A percentile compares a stretch with the other conserved stretches of the same genome.
phyloP scores from a whole-genome alignment of 2,797 vertebrate species.

The Xenops minutus region DNA sequence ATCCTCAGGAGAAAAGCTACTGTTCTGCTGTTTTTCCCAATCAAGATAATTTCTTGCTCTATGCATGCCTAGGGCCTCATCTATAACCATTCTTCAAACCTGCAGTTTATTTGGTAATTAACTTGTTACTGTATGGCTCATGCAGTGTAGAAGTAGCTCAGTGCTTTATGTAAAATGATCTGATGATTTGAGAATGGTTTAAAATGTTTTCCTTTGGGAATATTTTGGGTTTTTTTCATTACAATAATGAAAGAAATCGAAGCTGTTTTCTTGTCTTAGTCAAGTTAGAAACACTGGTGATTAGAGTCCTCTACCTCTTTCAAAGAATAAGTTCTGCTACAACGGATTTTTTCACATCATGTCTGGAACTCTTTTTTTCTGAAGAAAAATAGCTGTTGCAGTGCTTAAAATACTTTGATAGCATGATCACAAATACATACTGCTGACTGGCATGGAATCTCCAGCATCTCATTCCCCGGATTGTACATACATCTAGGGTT shows the following conservation, averaged over 20 bases:
- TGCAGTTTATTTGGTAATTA: background rate
- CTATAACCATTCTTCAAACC: background rate
- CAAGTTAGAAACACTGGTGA: background rate
- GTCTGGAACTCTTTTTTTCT: background rate
- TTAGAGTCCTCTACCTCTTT: background rate
- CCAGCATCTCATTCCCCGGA: background rate
- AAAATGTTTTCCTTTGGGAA: background rate
- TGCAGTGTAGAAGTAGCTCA: background rate
- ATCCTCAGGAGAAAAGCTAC: background rate
- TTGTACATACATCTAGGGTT: background rate
- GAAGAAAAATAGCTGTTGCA: background rate
- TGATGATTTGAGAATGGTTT: background rate
- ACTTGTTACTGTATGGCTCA: background rate
- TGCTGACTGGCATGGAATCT: background rate
- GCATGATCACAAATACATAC: background rate
- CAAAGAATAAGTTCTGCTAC: background rate
- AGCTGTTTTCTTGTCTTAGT: background rate
- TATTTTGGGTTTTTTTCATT: background rate
- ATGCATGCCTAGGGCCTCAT: background rate
- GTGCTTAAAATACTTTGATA: background rate
- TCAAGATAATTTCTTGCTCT: background rate
- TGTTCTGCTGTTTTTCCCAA: background rate
- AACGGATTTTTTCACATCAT: background rate
- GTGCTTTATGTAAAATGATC: background rate
- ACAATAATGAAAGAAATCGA: background rate